A percentile compares a stretch with the other conserved stretches of the same genome.
Evolutionary conservation across 2,797 vertebrate genomes (phyloP).

Genomic region (Heterohyrax brucei): DNA sequence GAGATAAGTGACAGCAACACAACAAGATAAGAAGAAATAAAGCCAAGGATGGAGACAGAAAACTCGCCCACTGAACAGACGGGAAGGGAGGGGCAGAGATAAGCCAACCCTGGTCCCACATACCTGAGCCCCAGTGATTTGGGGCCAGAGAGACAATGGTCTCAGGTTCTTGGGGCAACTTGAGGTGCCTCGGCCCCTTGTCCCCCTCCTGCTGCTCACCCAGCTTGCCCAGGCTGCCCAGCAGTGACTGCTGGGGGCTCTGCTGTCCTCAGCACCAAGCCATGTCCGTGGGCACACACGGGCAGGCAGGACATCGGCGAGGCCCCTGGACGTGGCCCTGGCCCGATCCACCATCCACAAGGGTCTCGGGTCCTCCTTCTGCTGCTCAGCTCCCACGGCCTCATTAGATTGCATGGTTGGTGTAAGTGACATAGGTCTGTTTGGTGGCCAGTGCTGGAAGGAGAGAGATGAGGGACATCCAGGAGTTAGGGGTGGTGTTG

Average conservation of each 20-base stretch:
- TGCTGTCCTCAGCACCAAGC: slow-evolving; percentile 78
- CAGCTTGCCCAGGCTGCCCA: slow-evolving; percentile 44
- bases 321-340: slow-evolving; percentile 66
- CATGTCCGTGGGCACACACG: slow-evolving; percentile 40
- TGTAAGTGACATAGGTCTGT: slow-evolving; percentile 98
- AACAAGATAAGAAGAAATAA: slow-evolving; percentile 84
- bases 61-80: neutral
- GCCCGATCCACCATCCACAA: slow-evolving; percentile 24
- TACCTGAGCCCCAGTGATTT: slow-evolving; percentile 93
- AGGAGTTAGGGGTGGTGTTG: slow-evolving; percentile 32
- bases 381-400: neutral
- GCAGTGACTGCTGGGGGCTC: neutral
- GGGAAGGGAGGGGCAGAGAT: slow-evolving; percentile 83
- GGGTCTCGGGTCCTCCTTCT: slow-evolving; percentile 43
- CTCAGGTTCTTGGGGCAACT: neutral
- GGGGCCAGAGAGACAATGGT: slow-evolving; percentile 85
- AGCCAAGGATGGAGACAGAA: slow-evolving; percentile 80
- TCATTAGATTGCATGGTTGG: slow-evolving; percentile 97
- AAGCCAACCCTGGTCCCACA: slow-evolving; percentile 88
- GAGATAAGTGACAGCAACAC: slow-evolving; percentile 77
- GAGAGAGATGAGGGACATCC: slow-evolving; percentile 82
- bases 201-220: slow-evolving; percentile 45
- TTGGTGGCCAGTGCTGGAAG: slow-evolving; percentile 96
- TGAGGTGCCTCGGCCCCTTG: neutral
- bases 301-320: slow-evolving; percentile 49